A percentile compares a stretch with the other conserved stretches of the same genome.
phyloP scores from a whole-genome alignment of 1,140 invertebrate genomes.

The Pseudachorutes palmiensis region DNA sequence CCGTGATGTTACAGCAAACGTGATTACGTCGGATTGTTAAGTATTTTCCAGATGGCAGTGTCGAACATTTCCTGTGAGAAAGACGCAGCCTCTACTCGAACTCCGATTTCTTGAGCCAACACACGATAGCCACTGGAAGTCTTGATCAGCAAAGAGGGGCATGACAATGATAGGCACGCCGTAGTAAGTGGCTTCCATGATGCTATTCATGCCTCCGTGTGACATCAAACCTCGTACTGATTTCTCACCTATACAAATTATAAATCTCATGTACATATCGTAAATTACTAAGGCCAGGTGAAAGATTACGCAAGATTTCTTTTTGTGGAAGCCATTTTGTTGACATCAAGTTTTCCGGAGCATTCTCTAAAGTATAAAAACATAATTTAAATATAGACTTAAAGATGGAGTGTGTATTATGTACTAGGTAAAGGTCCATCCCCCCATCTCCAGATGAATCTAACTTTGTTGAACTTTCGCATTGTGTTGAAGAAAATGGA shows the following conservation, averaged over 20 bases:
- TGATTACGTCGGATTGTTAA: slow-evolving; percentile 10
- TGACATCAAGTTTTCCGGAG: slow-evolving; percentile 20
- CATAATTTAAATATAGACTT: neutral
- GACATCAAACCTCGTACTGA: slow-evolving; percentile 41
- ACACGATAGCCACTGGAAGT: slow-evolving; percentile 35
- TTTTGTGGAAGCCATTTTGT: slow-evolving; percentile 30
- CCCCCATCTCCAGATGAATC: slow-evolving; percentile 32
- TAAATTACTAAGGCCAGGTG: neutral
- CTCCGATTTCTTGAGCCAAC: slow-evolving; percentile 32
- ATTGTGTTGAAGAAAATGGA: slow-evolving; percentile 26
- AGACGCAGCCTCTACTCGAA: slow-evolving; percentile 18
- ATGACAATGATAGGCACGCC: slow-evolving; percentile 42
- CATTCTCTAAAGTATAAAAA: neutral
- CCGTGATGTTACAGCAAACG: neutral
- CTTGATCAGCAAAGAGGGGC: slow-evolving; percentile 35
- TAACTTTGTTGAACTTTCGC: slow-evolving; percentile 16
- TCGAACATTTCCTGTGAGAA: slow-evolving; percentile 21
- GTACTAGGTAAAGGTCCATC: slow-evolving; percentile 13
- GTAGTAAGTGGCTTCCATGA: slow-evolving; percentile 41
- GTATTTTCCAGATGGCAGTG: slow-evolving; percentile 23
- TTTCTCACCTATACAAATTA: slow-evolving; percentile 36
- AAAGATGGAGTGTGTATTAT: no score
- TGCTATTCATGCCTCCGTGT: slow-evolving; percentile 44
- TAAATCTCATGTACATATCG: neutral
- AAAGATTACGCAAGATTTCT: slow-evolving; percentile 26